A percentile compares a stretch with the other conserved stretches of the same genome.
These are phyloP conservation scores for Aegithalos caudatus DNA, from an alignment of 2,113 vertebrate genomes.

Conservation along the genomic window DNA sequence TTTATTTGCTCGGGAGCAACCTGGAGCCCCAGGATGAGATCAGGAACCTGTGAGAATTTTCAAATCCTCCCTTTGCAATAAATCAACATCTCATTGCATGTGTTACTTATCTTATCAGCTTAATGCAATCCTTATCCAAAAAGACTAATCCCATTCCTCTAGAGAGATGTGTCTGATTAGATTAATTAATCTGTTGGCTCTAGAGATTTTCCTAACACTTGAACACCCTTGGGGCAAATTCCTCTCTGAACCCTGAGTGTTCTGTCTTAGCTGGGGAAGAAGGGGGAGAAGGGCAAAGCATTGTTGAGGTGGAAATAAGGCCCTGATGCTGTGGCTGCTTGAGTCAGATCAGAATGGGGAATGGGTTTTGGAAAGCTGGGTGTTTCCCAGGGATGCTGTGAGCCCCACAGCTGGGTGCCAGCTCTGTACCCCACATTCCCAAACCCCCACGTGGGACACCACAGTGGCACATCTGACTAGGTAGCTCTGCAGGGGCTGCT, in stretches of 20 bases:
- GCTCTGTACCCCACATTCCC: fast-evolving
- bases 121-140: constrained; percentile 55
- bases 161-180: constrained; percentile 17
- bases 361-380: neutral
- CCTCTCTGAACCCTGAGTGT: neutral
- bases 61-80: constrained; percentile 41
- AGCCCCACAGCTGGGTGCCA: neutral
- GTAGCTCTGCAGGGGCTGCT: neutral
- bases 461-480: fast-evolving
- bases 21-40: neutral
- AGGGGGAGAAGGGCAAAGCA: neutral
- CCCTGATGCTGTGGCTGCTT: neutral
- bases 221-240: neutral
- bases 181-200: constrained; percentile 50
- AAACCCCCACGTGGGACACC: fast-evolving
- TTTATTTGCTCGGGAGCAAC: neutral
- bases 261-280: neutral
- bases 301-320: fast-evolving
- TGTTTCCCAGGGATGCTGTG: neutral
- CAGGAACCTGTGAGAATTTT: constrained; percentile 14
- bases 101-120: constrained; percentile 24
- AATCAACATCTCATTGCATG: constrained; percentile 55
- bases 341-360: neutral
- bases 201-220: neutral
- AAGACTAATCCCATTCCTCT: constrained; percentile 51